Base-by-base conservation (phyloP, 2,113 vertebrate genomes). In the Miniopterus natalensis region DNA sequence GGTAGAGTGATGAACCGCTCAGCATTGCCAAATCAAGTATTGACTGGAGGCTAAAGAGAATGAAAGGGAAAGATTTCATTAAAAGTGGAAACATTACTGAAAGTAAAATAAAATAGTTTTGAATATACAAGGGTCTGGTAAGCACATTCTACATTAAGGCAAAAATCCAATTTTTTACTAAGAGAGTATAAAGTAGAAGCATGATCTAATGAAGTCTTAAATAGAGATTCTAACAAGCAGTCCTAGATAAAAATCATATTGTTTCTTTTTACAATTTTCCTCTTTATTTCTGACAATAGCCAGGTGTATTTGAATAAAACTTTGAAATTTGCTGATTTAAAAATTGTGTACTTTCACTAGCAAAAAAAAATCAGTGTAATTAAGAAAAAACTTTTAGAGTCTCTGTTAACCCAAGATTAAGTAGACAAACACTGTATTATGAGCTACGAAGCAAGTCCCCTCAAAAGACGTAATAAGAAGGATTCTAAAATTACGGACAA, bases 51-150 rank as follows among this genome's bases (percentile, higher is more conserved):
- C 87, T 97, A 97, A 45, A 98, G 98, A 80, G 42, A 95, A 97
- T 85, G 49, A 97, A 97, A 97, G 59, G 55, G 20, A 86, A 29
- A 96, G 74, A 90, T 78, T 97, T 97, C 47, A 97, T 88, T 96
- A 95, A 95, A 98, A 97, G 95, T 71, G 36, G 73, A 68, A 98
- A 97, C 96, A 96, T 96, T 93, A 96, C 94, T 96, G 94, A 85
- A 90, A 95, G 77, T 95, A 94, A 97, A 91, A 97, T 86, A 88
- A 92, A 81, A 49, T 18, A 68, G 83, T 78, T 96, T 23, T 71
- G 78, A 92, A 96, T 40, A 92, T 87, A 91, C 95, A 89, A 93
- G 57, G 63, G 63, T 88, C 92, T 97, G 89, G 88, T 73, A 94
- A 96, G 74, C 63, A 79, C 71, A n/a, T 94, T 96, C 92, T 45